A percentile compares a stretch with the other conserved stretches of the same genome.
phyloP scores from a whole-genome alignment of 2,113 vertebrate species.

The Ciconia maguari region DNA sequence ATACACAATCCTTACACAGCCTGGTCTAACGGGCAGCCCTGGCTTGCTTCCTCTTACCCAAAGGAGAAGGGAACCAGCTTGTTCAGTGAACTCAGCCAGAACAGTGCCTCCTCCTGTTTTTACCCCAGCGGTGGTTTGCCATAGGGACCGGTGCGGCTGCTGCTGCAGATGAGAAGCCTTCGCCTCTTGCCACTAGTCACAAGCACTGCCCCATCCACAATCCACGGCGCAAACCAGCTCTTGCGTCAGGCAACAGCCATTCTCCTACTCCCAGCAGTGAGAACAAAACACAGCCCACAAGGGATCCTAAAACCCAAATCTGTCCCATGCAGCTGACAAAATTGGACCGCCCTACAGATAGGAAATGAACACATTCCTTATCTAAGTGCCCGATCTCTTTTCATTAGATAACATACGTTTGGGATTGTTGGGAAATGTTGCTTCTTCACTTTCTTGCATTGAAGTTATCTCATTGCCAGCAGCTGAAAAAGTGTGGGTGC shows the following conservation, averaged over 20 bases:
- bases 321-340: not conserved
- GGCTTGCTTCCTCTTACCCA: not conserved
- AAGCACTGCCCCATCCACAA: not conserved
- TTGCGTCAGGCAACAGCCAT: not conserved
- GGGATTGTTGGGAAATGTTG: not conserved
- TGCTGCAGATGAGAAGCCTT: not conserved
- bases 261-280: not conserved
- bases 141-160: fast-evolving
- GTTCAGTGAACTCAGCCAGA: not conserved
- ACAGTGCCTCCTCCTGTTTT: not conserved
- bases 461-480: not conserved
- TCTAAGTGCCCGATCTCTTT: not conserved
- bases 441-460: not conserved
- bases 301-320: not conserved
- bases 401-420: not conserved
- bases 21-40: not conserved
- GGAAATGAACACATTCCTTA: not conserved
- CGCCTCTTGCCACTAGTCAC: not conserved
- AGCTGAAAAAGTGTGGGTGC: constrained; percentile 52
- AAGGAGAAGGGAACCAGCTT: not conserved
- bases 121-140: not conserved
- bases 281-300: not conserved
- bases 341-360: not conserved
- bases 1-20: not conserved
- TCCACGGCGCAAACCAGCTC: not conserved